Percentiles rank a stretch among this genome's conserved stretches.
Evolutionary conservation across 2,888 invertebrate species (phyloP).

Genomic region (Nomada fucata): DNA sequence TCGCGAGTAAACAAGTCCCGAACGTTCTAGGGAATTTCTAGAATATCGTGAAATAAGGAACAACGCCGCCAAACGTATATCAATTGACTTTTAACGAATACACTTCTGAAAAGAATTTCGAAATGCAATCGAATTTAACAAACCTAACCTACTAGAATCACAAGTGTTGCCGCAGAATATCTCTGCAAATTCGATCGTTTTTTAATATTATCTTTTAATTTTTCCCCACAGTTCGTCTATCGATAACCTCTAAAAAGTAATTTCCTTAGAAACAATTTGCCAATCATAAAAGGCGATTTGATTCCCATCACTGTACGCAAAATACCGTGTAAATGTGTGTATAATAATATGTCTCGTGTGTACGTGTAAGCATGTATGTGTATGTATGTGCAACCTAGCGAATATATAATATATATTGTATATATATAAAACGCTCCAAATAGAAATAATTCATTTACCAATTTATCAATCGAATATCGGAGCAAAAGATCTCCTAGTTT

Average conservation of each 20-base stretch:
- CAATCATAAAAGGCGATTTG: constrained; percentile 41
- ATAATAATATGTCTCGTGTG: constrained; percentile 23
- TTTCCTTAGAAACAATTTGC: constrained; percentile 34
- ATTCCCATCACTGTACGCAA: constrained; percentile 53
- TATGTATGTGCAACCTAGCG: constrained; percentile 67
- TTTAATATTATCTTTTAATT: background rate
- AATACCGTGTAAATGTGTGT: constrained; percentile 59
- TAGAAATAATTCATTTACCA: constrained; percentile 74
- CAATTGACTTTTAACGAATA: constrained; percentile 21
- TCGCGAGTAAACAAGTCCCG: background rate
- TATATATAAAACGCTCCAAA: constrained; percentile 76
- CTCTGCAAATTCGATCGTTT: constrained; percentile 24
- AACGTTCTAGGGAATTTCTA: constrained; percentile 4
- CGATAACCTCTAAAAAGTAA: constrained; percentile 27
- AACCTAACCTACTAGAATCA: constrained; percentile 54
- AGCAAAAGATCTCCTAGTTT: constrained; percentile 63
- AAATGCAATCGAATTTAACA: constrained; percentile 46
- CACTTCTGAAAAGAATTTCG: constrained; percentile 35
- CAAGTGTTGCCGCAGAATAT: constrained; percentile 32
- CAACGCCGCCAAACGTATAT: constrained; percentile 19
- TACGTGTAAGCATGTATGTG: constrained; percentile 14
- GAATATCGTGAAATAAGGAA: constrained; percentile 10
- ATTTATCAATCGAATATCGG: constrained; percentile 65
- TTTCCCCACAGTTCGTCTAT: background rate
- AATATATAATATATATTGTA: constrained; percentile 67